Evolutionary conservation across 2,888 invertebrate genomes (phyloP).

Genomic region (Hermaeophaga mercurialis): DNA sequence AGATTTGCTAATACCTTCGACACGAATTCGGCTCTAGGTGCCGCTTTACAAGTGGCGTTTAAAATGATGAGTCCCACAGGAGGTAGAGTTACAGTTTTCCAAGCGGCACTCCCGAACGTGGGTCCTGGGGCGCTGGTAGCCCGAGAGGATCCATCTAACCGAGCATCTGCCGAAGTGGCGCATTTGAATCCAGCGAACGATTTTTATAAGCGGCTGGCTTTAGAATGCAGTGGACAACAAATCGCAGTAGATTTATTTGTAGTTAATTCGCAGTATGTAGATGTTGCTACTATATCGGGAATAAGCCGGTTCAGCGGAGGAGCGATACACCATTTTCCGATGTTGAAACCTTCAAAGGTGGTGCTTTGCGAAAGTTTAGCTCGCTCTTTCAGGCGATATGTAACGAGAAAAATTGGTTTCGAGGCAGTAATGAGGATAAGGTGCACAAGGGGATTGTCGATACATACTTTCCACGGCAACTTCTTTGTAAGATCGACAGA

Average conservation of each 20-base stretch:
- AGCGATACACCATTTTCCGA: conserved; percentile 88
- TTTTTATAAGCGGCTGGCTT: conserved; percentile 93
- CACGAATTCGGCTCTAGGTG: conserved; percentile 85
- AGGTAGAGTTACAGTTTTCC: conserved; percentile 93
- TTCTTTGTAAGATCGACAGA: conserved; percentile 99
- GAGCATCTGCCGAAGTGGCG: conserved; percentile 80
- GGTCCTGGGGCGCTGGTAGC: conserved; percentile 88
- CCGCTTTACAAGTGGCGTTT: conserved; percentile 89
- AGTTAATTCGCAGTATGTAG: conserved; percentile 90
- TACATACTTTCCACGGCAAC: conserved; percentile 99
- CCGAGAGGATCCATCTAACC: conserved; percentile 87
- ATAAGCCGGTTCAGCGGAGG: conserved; percentile 92
- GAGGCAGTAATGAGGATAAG: conserved; percentile 98
- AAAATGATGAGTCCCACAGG: conserved; percentile 93
- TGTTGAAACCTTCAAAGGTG: conserved; percentile 75
- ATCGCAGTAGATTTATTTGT: conserved; percentile 95
- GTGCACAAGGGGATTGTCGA: conserved; percentile 90
- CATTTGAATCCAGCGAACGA: conserved; percentile 95
- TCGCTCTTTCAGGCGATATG: conserved; percentile 81
- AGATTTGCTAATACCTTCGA: conserved; percentile 68
- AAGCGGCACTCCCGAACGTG: conserved; percentile 82
- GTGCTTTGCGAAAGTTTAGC: conserved; percentile 77
- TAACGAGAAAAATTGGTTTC: conserved; percentile 96
- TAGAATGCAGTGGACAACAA: conserved; percentile 96
- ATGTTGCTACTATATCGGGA: conserved; percentile 91